Percentiles rank a stretch among this genome's conserved stretches.
Conservation (phyloP, 53 echinoderm and acorn worm species). For the Holothuria scabra region DNA sequence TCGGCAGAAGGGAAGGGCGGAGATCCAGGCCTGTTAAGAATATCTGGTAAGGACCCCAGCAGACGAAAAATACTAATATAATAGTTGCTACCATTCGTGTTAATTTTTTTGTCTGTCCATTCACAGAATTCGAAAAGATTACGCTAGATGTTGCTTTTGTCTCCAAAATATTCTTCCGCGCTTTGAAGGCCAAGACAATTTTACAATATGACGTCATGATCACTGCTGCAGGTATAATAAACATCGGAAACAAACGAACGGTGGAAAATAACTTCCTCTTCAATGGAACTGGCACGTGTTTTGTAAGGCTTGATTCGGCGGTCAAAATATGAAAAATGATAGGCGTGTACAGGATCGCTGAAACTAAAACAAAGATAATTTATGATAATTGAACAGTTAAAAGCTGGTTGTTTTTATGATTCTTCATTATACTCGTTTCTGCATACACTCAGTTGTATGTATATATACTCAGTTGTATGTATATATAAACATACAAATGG, state of each 20-base stretch:
- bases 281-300: neutral
- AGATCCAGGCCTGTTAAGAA: slow-evolving; percentile 22
- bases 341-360: slow-evolving; percentile 3
- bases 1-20: slow-evolving; percentile 22
- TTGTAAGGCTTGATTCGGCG: neutral
- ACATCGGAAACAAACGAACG: slow-evolving; percentile 25
- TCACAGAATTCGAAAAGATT: neutral
- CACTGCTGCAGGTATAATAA: slow-evolving; percentile 15
- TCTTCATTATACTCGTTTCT: too few species aligned
- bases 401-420: too few species aligned
- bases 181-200: neutral
- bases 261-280: slow-evolving; percentile 10
- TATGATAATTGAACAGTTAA: too few species aligned
- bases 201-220: slow-evolving; percentile 5
- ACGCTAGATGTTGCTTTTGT: neutral
- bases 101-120: slow-evolving; percentile 8
- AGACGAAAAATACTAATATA: slow-evolving; percentile 17
- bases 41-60: slow-evolving; percentile 34
- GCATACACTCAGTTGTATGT: too few species aligned
- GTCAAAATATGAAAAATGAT: neutral
- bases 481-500: too few species aligned
- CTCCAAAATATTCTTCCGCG: neutral
- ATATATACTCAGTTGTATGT: too few species aligned
- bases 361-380: slow-evolving; percentile 5
- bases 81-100: slow-evolving; percentile 17